Base-by-base conservation (phyloP, 1,140 invertebrate species). In the Drosophila nannoptera region DNA sequence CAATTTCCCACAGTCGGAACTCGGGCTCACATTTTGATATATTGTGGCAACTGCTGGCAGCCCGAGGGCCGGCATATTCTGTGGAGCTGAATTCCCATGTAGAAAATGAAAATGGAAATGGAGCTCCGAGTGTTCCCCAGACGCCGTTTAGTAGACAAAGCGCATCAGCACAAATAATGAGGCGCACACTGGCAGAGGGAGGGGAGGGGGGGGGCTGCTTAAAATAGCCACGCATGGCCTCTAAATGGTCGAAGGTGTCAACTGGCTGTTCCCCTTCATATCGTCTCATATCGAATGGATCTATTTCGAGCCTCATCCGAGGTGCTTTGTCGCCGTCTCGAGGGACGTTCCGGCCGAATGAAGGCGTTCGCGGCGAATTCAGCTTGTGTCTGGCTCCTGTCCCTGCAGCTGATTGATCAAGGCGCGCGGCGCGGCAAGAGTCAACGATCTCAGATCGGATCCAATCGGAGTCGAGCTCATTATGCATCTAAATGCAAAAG, bases 121-220 rank as follows among this genome's bases (percentile, higher is more conserved):
- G 63, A 35, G 42, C 40, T 22, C 32, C n/a, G 14, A 12, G 32
- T 66, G 59, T 52, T 72, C 69, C 69, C 69, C 52, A 72, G 69
- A 72, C 69, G 46, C 22, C 65, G 62, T 72, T 72, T 72, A 72
- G 69, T 68, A 67, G 36, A 61, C 56, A 60, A 50, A 56, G 40
- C 67, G 59, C 60, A 64, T 43, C 52, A 50, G 22, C 22, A 64
- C 61, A 64, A 69, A 69, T 69, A 69, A 69, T 69, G 66, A 69
- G 59, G 43, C 16, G 38, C 35, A 43, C 8, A 50, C n/a, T n/a
- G n/a, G n/a, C 14, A 55, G 36, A 68, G 22, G 22, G 22, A 22
- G 22, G 22, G 22, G 22, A 22, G 3, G 22, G 1, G 22, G 22
- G 22, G 22, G 22, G 54, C 32, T 61, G 32, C 16, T 36, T 59